Base-by-base conservation (phyloP, 2,797 vertebrate genomes). In the Pangasius djambal region DNA sequence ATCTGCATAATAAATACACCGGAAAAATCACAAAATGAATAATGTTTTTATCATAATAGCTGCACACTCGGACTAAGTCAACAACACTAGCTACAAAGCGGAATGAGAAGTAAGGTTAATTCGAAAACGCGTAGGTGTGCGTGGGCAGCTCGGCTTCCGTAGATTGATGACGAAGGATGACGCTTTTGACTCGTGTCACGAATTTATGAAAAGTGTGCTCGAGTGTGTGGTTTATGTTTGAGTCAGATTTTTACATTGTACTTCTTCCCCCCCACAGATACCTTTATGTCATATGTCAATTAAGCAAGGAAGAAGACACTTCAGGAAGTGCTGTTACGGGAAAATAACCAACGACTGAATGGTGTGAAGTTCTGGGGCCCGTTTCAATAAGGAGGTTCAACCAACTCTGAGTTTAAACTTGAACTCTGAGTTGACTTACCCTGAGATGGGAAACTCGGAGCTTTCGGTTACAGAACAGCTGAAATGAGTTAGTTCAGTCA, bases 81-180 rank as follows among this genome's bases (percentile, higher is more conserved):
- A 13, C 16, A 69, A 69, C 28, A 44, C 63, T 69, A 52, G 63
- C 63, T 34, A 6, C 8, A 61, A 40, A 25, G 22, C 40, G 12
- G 20, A 50, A 50, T 13, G 37, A 48, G 67, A 67, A 85, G 83
- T 69, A 69, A 67, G 16, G 40, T 67, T 50, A 50, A 13, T 85
- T 52, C 12, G 31, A 55, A 70, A 85, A 52, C 65, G 83, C 65
- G 83, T 85, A 70, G 83, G 83, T 1, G 83, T 70, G 63, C 18
- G 44, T 52, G 65, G 44, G 59, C 28, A 25, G 72, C 70, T 75
- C 34, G 85, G 85, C 85, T 86, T 86, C 85, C 70, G 83, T 85
- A 85, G 83, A 15, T 10, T 10, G 65, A 37, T 85, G 82, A 84
- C 82, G 82, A 18, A 6, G 0, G 16, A 31, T 67, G 83, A 85